Base-by-base conservation (phyloP, 2,888 invertebrate species). In the Calameuta filiformis region DNA sequence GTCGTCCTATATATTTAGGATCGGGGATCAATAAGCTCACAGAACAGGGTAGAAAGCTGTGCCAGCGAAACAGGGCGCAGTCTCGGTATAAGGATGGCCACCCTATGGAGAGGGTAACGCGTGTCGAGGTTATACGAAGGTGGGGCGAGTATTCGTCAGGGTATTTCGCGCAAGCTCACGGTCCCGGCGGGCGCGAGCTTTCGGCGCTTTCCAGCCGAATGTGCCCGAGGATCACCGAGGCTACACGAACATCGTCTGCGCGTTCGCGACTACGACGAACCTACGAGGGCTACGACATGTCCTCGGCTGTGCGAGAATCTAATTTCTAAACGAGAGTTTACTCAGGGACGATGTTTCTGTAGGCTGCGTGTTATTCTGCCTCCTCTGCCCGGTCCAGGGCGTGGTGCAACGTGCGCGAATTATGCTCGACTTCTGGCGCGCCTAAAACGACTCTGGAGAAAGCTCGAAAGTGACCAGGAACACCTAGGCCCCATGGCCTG, bases 11-110 rank as follows among this genome's bases (percentile, higher is more conserved):
- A 81, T 82, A 83, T 82, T 83, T 84, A 81, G 23, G 86, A 86
- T 86, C 85, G 81, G 80, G 83, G 86, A 87, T 87, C 87, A 86
- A 87, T 87, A 87, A 86, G 80, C 83, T 83, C 81, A 81, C 83
- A 84, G 82, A 82, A 81, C 85, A 85, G 83, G 80, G 79, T 77
- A 56, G 56, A 56, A 56, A 56, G 56, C 56, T 56, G 23, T 56
- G 56, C 56, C 23, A 23, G 56, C 56, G 23, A 56, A 56, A 23
- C 56, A 56, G 23, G 23, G 56, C 56, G 56, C 56, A 56, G 56
- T 56, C 56, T 56, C 56, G 9, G 56, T 15, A 56, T 23, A 56
- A 56, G 23, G 23, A 56, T 56, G 56, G 56, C 56, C 56, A 56
- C 56, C 56, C 56, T 56, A 56, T 56, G 56, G 56, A 23, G 56